Base-by-base conservation (phyloP, 30 jellyfish, hydroid and myxozoan species). In the Aurelia aurita region DNA sequence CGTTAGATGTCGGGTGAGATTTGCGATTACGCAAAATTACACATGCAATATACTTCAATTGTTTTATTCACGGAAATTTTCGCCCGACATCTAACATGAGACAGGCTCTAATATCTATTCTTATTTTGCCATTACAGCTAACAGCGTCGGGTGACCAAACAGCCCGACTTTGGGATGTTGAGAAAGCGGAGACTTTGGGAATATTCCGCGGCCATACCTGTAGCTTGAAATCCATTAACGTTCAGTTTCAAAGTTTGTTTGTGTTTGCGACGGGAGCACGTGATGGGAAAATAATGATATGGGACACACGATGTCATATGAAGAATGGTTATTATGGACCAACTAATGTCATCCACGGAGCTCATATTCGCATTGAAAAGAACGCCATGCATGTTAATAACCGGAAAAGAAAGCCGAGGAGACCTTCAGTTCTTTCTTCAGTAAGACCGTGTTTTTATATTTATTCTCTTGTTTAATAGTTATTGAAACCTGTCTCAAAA, bases 221-320 rank as follows among this genome's bases (percentile, higher is more conserved):
- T 90, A 93, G 98, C 32, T 72, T 93, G 57, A 93, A 93, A 61
- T 87, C 98, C 34, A 85, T 93, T 22, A 87, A 89, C 54, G 94
- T 82, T 8, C 97, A 87, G 47, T 87, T 89, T 20, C 60, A 63
- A 54, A 87, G 97, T 44, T 29, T 88, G 3, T 53, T 85, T 78
- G 96, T 95, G 26, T 95, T 95, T 89, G 93, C 95, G 55, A 95
- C 99, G 75, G 99, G 99, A 58, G 99, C 99, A 0, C 90, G 99
- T 8, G 99, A 95, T 72, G 99, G 99, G 6, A 95, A 95, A 55
- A 86, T 89, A 16, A 95, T 95, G 99, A 44, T 85, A 18, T 95
- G 99, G 99, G 99, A 95, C 58, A 90, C 97, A 8, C 88, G 99
- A 21, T 89, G 98, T 74, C 76, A 89, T 65, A 89, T 86, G 97